Conservation (phyloP, 1,140 invertebrate species). For the Rhynchophorus ferrugineus region DNA sequence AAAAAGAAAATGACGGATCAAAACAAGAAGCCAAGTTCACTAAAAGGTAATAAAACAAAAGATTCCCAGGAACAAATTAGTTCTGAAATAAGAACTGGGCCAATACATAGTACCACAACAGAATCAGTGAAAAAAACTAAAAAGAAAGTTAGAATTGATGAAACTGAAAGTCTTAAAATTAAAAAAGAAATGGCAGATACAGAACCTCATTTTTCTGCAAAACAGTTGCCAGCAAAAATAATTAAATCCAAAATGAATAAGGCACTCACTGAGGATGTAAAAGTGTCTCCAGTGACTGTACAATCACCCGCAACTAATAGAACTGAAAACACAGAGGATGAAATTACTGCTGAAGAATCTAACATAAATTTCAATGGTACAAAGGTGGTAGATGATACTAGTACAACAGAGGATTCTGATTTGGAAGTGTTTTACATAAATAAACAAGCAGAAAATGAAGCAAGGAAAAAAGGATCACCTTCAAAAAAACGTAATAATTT, state of each 20-base stretch:
- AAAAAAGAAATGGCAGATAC: slow-evolving; percentile 15
- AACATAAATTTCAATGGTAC: not conserved
- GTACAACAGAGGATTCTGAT: slow-evolving; percentile 8
- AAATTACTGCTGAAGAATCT: not conserved
- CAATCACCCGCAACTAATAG: not conserved
- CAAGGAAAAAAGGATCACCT: not conserved
- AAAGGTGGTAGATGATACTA: not conserved
- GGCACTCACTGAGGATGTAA: slow-evolving; percentile 17
- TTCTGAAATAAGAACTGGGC: too few relatives aligned
- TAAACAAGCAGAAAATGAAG: slow-evolving; percentile 13
- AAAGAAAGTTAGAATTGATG: slow-evolving; percentile 20
- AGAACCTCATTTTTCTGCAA: slow-evolving; percentile 15
- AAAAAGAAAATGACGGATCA: too few relatives aligned
- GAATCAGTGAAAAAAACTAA: slow-evolving; percentile 7
- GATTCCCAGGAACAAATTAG: too few relatives aligned
- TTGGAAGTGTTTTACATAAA: slow-evolving; percentile 13
- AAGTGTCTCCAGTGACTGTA: slow-evolving; percentile 7
- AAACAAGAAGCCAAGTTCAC: too few relatives aligned
- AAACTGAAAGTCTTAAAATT: slow-evolving; percentile 16
- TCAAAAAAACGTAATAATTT: slow-evolving; percentile 8
- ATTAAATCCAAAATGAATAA: slow-evolving; percentile 20
- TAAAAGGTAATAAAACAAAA: too few relatives aligned
- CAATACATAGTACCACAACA: too few relatives aligned
- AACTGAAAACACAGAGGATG: not conserved
- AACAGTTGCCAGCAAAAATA: slow-evolving; percentile 19